Evolutionary conservation across 1,140 invertebrate genomes (phyloP).

Genomic region (Brachionus asplanchnoidis): DNA sequence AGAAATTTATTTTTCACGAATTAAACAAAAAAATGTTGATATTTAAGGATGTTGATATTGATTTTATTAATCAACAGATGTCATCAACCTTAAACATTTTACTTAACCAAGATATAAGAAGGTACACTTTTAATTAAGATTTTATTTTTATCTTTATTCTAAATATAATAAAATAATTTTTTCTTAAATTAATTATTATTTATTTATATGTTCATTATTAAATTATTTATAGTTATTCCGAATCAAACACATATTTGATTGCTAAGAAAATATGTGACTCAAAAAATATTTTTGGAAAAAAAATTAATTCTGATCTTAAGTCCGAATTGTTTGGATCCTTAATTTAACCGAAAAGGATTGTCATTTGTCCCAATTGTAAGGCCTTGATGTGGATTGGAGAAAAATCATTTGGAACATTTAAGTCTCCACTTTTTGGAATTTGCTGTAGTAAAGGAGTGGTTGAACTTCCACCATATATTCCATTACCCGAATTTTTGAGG

Average conservation of each 20-base stretch:
- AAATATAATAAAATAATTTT: no score
- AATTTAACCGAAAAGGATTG: background rate
- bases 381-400: background rate
- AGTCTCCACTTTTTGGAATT: background rate
- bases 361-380: background rate
- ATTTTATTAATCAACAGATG: no score
- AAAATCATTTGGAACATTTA: background rate
- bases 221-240: no score
- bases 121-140: no score
- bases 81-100: no score
- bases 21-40: no score
- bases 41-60: no score
- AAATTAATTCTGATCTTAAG: background rate
- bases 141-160: no score
- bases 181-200: no score
- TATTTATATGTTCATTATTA: no score
- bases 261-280: background rate
- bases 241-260: background rate
- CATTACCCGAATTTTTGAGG: background rate
- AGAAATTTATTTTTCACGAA: no score
- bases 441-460: background rate
- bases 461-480: background rate
- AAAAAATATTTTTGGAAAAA: background rate
- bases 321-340: background rate
- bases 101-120: no score